Base-by-base conservation (phyloP, 2,888 invertebrate genomes). In the Erannis defoliaria region DNA sequence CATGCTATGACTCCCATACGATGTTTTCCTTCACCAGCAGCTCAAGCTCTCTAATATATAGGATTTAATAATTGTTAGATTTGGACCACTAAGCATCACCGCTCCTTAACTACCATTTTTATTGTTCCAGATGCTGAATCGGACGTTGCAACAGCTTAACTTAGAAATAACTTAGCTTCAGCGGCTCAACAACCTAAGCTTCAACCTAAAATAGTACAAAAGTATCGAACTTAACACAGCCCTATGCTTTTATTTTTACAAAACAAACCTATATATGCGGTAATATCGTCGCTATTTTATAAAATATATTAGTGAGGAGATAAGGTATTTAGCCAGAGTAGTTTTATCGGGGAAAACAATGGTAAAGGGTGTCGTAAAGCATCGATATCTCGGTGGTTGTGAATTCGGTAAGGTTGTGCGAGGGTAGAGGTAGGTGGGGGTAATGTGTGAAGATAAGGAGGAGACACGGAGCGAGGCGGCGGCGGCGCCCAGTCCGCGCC, bases 391-490 rank as follows among this genome's bases (percentile, higher is more conserved):
- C 71, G 78, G 71, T 67, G 85, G 88, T 87, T 84, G 87, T 86
- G 87, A 85, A 84, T 86, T 82, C 81, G 79, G 73, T 77, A 76
- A 82, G 85, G 85, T 81, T 82, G 85, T 80, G 83, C 85, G 80
- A 76, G 77, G 74, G 75, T 76, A 73, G 70, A 45, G 72, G 73
- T 75, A 73, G 75, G 74, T 74, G 73, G 75, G 71, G 75, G 83
- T 81, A 78, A 90, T 92, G 92, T 90, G 90, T 64, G 92, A 92
- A 83, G 90, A 92, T 83, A 92, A 92, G 82, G 92, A 92, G 73
- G 92, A 92, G 81, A 84, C 71, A 21, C 77, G 91, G 43, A 86
- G 90, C 64, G 89, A 84, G 79, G 90, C 88, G 76, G 83, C 80
- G 60, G 58, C 29, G 71, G 78, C 68, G 76, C 80, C 75, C 56